Evolutionary conservation across 2,113 vertebrate species (phyloP), one percentile per base, ranked within the genome.

Genomic region (Naja naja): DNA sequence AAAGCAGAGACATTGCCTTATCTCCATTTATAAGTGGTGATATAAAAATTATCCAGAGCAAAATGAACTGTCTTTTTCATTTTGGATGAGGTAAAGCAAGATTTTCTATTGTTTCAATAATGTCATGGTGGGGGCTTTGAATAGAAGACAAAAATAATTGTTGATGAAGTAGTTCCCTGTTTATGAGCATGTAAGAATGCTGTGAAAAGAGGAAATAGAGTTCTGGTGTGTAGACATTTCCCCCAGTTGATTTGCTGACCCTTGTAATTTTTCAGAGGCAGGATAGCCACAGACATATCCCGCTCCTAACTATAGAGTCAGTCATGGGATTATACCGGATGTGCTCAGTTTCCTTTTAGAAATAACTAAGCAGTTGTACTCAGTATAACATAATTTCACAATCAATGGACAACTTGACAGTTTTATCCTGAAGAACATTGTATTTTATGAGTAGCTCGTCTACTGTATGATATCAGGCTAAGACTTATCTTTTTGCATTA

Each of bases 141-240:
- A 39, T 0, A 0, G 87, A 91, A n/a, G 23, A 2, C 0, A 0
- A 2, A 89, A 10, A 64, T 3, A 0, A 16, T 53, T 23, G 49
- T 89, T 74, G 4, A 49, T 58, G 39, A 92, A 3, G 20, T 34
- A 53, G 55, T 86, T 81, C 11, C 0, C 1, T 1, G 18, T 11
- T 55, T 30, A 25, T 16, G 47, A 25, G 1, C 7, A 0, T 45
- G 55, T 0, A 92, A 91, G 87, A 60, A 1, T 1, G 1, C 0
- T 47, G 53, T 54, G 27, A 91, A 23, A n/a, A 91, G 22, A 7
- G 12, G 27, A 88, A 52, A 45, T 34, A 43, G 27, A 85, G 2
- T 14, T 91, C 23, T 43, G 45, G 12, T 49, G 22, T 85, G 5
- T 49, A 74, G 91, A 23, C 43, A 16, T 25, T 93, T 93, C 56